Conservation (phyloP, 2,113 vertebrate genomes). For the Gobiocypris rarus region DNA sequence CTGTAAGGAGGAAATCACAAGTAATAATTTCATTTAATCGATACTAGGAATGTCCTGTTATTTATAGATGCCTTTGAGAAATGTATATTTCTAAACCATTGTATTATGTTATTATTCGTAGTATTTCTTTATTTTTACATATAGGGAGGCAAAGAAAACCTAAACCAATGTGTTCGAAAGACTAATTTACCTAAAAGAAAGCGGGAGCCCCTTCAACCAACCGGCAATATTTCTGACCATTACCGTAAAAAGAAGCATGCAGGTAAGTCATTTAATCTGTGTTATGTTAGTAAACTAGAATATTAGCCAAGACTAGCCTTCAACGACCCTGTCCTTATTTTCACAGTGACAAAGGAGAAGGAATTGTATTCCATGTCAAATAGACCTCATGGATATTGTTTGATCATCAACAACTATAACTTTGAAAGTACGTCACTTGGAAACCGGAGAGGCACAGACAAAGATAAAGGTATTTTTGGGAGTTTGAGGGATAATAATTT, state of each 20-base stretch:
- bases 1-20: neutral
- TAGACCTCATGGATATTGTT: slow-evolving; percentile 48
- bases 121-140: neutral
- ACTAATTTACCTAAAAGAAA: neutral
- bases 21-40: neutral
- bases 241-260: slow-evolving; percentile 13
- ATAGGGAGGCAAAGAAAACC: neutral
- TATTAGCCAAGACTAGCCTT: neutral
- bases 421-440: neutral
- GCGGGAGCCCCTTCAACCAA: neutral
- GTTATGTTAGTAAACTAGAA: neutral
- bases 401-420: slow-evolving; percentile 55
- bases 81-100: neutral
- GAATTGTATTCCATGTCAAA: neutral
- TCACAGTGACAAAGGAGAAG: neutral
- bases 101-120: neutral
- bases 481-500: neutral
- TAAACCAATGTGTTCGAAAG: neutral
- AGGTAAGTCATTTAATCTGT: neutral
- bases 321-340: neutral
- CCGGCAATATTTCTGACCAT: neutral
- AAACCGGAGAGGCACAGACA: slow-evolving; percentile 32
- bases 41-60: neutral
- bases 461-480: slow-evolving; percentile 43
- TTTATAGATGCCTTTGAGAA: neutral